Base-by-base conservation (phyloP, 2,888 invertebrate genomes). In the Altica lythri region DNA sequence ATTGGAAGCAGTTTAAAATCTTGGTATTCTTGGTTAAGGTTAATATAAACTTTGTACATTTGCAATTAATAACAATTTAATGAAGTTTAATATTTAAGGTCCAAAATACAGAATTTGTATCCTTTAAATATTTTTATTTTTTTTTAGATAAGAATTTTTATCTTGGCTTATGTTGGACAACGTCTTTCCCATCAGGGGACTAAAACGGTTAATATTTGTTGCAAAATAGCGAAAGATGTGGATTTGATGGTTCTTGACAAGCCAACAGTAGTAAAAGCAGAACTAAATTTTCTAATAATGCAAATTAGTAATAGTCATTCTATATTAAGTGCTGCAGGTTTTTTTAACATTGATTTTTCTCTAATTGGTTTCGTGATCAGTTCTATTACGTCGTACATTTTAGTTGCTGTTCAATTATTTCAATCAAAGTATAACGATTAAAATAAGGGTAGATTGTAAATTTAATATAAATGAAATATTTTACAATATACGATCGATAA, bases 311-410 rank as follows among this genome's bases (percentile, higher is more conserved):
- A 37, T 10, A 50, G 57, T 14, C 45, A 32, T 17, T 50, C 53
- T 2, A 22, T 18, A 27, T 18, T 54, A 8, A 29, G 25, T 2
- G 57, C 53, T 2, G 45, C 46, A 19, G 53, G 57, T 17, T 57
- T 53, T 17, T 57, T 57, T 27, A 16, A 35, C 3, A 53, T 50
- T n/a, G 47, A 57, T 19, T 57, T 45, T 9, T 42, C 22, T 8
- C 53, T 57, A 53, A 47, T 54, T 17, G 53, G 57, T 2, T 57
- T 54, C 14, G 34, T 57, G 6, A 44, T 53, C 10, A 18, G 46
- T 4, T 53, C 46, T 18, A 38, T 57, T n/a, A 57, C 57, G 4
- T 57, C 57, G 10, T 50, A 57, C 13, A 50, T 53, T 8, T 53
- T 57, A 1, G 51, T 57, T 8, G 45, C 53, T 1, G 32, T 53